Evolutionary conservation across 2,888 invertebrate species (phyloP), one percentile per base, ranked within the genome.

Genomic region (Scrobipalpa atriplicella): DNA sequence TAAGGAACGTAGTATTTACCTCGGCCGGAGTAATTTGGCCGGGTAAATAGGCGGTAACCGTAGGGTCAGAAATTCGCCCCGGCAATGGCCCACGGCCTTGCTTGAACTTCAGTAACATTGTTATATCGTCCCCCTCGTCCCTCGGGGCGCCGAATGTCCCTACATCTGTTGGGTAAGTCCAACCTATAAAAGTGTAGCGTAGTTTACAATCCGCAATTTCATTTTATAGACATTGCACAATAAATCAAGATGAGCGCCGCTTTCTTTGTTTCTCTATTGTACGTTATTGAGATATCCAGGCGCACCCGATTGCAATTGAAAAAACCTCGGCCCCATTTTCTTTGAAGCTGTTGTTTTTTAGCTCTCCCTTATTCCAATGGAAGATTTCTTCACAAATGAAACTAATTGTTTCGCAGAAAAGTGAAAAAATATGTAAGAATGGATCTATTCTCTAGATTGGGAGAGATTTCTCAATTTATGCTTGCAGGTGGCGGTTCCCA

Each of bases 51-150:
- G 81, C 78, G 79, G 83, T 86, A 85, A 88, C 86, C 88, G 83
- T 85, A 86, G 83, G 87, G 84, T 87, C 84, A 86, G 86, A 88
- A 87, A 87, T 87, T 88, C n/a, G 85, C 83, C 77, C 79, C 77
- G 76, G 78, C 81, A 79, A 84, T 85, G 84, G 86, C 86, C 83
- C 83, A 78, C 84, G 83, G 86, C 83, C 85, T 84, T 85, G 84
- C 83, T 83, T 86, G 84, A 89, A 89, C 89, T 90, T 85, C 78
- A 81, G 83, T 90, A 90, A 91, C 89, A 81, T 82, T 84, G 89
- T 90, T 91, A 90, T 80, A 78, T 79, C 78, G 81, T 80, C 86
- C 89, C 87, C 83, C 77, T 73, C 78, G 79, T 88, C 87, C 90
- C 90, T 76, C 74, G 87, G 83, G 90, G 89, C 86, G 71, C 75